These are phyloP conservation scores for Neodiprion virginianus DNA, from an alignment of 1,140 invertebrate genomes.

Conservation along the genomic window DNA sequence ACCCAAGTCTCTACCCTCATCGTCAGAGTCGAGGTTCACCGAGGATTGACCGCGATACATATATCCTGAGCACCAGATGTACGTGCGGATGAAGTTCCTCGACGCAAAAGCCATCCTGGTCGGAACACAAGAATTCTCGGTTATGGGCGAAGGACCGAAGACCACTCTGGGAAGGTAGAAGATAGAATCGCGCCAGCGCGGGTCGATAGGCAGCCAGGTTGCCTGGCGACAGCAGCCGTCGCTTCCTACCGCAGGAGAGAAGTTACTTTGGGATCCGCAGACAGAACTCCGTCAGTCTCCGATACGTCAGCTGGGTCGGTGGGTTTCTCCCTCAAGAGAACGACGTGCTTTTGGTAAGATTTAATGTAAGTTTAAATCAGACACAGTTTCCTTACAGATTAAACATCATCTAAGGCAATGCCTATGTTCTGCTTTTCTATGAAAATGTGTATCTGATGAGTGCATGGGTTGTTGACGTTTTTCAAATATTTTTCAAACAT, in stretches of 20 bases:
- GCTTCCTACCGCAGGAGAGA: not conserved
- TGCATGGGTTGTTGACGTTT: too few species aligned
- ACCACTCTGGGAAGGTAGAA: constrained; percentile 31
- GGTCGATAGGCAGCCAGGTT: constrained; percentile 57
- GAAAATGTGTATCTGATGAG: too few species aligned
- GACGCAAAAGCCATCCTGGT: not conserved
- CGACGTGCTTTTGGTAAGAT: not conserved
- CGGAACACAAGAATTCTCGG: not conserved
- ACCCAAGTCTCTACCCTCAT: too few species aligned
- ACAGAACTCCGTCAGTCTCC: constrained; percentile 32
- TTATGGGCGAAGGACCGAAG: constrained; percentile 23
- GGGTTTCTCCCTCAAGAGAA: not conserved
- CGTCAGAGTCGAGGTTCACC: too few species aligned
- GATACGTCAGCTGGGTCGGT: constrained; percentile 22
- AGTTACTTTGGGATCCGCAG: constrained; percentile 10
- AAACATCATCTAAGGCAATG: too few species aligned
- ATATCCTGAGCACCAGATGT: too few species aligned
- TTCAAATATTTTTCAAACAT: too few species aligned
- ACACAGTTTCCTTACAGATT: too few species aligned
- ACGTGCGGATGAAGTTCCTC: not conserved
- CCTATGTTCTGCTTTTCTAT: too few species aligned
- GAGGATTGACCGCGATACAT: too few species aligned
- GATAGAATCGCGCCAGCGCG: constrained; percentile 55
- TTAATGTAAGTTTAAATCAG: not conserved
- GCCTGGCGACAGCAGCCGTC: constrained; percentile 38